Percentiles rank a stretch among this genome's conserved stretches.
phyloP scores from a whole-genome alignment of 92 coral and sea anemone genomes.

The Parazoanthus darwini region DNA sequence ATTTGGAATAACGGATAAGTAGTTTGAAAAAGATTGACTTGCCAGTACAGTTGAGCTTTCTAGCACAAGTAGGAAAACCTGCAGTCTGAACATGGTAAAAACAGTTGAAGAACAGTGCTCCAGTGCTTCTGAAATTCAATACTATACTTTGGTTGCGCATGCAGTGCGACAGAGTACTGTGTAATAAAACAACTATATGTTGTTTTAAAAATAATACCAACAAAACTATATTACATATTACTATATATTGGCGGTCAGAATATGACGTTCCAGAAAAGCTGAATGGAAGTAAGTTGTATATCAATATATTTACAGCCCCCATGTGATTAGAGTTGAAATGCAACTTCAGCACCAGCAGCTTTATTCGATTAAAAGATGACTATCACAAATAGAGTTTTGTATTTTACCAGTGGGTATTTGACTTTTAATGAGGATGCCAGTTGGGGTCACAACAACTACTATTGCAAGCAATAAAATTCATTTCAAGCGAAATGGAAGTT shows the following conservation, averaged over 20 bases:
- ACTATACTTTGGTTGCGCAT: not conserved
- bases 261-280: not conserved
- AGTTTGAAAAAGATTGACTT: not conserved
- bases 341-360: not conserved
- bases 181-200: not conserved
- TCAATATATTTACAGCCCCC: not conserved
- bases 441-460: not conserved
- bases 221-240: too few relatives aligned
- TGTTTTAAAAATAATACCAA: too few relatives aligned
- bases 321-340: not conserved
- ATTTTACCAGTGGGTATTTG: not conserved
- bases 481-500: not conserved
- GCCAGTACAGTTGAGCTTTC: not conserved
- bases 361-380: not conserved
- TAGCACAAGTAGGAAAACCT: not conserved
- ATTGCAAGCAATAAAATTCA: not conserved
- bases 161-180: not conserved
- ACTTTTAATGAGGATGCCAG: not conserved
- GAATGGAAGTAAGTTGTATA: not conserved
- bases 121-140: not conserved
- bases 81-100: not conserved
- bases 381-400: not conserved
- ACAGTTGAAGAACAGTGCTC: too few relatives aligned
- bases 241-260: too few relatives aligned
- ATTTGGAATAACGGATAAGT: not conserved